A percentile compares a stretch with the other conserved stretches of the same genome.
phyloP scores from a whole-genome alignment of 2,888 invertebrate genomes.

The Cacoxenus indagator region DNA sequence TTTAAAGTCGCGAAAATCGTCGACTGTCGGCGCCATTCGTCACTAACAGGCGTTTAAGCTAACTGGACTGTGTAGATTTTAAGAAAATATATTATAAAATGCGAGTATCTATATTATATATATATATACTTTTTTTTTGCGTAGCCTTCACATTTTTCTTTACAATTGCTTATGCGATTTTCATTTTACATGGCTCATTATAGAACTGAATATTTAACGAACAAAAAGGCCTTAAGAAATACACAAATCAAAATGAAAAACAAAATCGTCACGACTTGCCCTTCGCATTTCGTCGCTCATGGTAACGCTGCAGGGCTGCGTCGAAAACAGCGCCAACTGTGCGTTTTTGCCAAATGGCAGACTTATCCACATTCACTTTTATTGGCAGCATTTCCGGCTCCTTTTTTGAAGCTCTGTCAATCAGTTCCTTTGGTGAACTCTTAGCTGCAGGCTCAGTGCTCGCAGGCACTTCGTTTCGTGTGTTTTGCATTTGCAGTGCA shows the following conservation, averaged over 20 bases:
- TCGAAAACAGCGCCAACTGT: slow-evolving; percentile 85
- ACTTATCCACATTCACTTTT: neutral
- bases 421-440: slow-evolving; percentile 18
- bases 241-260: neutral
- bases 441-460: neutral
- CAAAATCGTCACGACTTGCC: slow-evolving; percentile 50
- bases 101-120: no score
- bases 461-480: slow-evolving; percentile 32
- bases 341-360: slow-evolving; percentile 83
- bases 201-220: no score
- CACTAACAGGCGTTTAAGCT: no score
- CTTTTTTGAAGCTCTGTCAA: neutral
- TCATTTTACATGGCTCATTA: no score
- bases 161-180: no score
- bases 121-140: no score
- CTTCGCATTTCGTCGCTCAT: slow-evolving; percentile 79
- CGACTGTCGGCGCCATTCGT: no score
- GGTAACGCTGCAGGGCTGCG: slow-evolving; percentile 82
- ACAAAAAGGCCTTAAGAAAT: neutral
- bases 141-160: no score
- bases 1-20: no score
- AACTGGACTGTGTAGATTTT: no score
- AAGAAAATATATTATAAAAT: no score
- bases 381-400: slow-evolving; percentile 7
- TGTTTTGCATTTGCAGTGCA: slow-evolving; percentile 41